phyloP scores from a whole-genome alignment of 2,113 vertebrate species.

The Semicossyphus pulcher region DNA sequence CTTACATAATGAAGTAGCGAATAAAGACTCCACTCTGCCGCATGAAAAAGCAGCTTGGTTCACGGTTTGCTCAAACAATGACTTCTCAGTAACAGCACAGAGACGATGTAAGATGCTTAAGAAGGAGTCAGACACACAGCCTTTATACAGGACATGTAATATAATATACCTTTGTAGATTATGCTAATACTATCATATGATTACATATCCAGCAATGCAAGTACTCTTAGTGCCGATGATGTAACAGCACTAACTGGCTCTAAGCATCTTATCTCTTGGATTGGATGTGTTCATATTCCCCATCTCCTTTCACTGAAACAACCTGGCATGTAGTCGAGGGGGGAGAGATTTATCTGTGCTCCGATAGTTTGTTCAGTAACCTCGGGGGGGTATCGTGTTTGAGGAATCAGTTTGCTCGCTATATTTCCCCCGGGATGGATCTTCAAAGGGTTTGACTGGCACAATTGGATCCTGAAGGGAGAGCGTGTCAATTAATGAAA shows the following conservation, averaged over 20 bases:
- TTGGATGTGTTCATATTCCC: conserved; percentile 34
- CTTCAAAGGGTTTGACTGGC: conserved; percentile 14
- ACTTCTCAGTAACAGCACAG: not conserved
- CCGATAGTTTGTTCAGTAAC: not conserved
- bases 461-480: conserved; percentile 10
- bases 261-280: conserved; percentile 62
- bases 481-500: conserved; percentile 52
- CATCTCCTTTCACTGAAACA: conserved; percentile 13
- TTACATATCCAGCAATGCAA: conserved; percentile 34
- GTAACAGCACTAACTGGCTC: conserved; percentile 39
- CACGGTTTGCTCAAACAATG: not conserved
- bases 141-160: not conserved
- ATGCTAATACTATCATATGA: conserved; percentile 40
- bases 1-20: no score
- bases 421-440: conserved; percentile 49
- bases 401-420: conserved; percentile 25
- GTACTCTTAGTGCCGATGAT: conserved; percentile 36
- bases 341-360: conserved; percentile 9
- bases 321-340: not conserved
- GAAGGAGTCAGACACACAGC: not conserved
- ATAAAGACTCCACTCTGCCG: not conserved
- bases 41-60: not conserved
- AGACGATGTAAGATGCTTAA: not conserved
- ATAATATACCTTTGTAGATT: conserved; percentile 25
- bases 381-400: not conserved